Conservation (phyloP, 53 echinoderm and acorn worm genomes). For the Holothuria scabra region DNA sequence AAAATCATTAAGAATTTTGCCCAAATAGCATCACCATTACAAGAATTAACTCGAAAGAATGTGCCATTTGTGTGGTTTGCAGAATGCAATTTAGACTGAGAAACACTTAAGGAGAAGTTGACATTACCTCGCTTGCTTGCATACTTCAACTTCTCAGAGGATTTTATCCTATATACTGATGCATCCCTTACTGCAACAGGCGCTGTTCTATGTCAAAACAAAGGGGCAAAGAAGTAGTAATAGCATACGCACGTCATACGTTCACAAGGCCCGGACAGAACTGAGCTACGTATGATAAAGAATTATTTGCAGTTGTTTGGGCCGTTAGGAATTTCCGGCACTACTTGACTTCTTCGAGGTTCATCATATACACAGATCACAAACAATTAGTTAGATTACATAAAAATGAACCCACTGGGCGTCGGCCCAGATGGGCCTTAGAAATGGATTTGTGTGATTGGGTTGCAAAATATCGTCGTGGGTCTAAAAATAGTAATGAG, state of each 20-base stretch:
- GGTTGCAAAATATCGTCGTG: slow-evolving; percentile 60
- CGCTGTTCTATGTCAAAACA: slow-evolving; percentile 53
- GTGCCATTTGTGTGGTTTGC: slow-evolving; percentile 46
- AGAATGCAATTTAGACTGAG: slow-evolving; percentile 46
- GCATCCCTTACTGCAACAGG: slow-evolving; percentile 57
- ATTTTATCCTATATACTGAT: slow-evolving; percentile 60
- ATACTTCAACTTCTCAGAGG: slow-evolving; percentile 47
- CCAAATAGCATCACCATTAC: not conserved
- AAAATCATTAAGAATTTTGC: slow-evolving; percentile 27
- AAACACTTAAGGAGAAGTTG: slow-evolving; percentile 1
- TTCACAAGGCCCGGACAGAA: slow-evolving; percentile 33
- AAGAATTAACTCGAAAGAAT: slow-evolving; percentile 8
- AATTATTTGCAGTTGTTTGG: slow-evolving; percentile 62
- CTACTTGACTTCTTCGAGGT: slow-evolving; percentile 39
- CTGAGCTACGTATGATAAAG: slow-evolving; percentile 55
- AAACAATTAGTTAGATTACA: slow-evolving; percentile 64
- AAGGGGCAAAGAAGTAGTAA: slow-evolving; percentile 43
- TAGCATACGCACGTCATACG: slow-evolving; percentile 58
- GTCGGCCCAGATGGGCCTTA: slow-evolving; percentile 68
- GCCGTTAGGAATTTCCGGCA: slow-evolving; percentile 51
- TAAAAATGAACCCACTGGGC: slow-evolving; percentile 63
- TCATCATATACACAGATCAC: slow-evolving; percentile 78
- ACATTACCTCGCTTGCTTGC: slow-evolving; percentile 66
- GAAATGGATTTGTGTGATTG: slow-evolving; percentile 81
- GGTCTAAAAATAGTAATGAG: slow-evolving; percentile 64